Evolutionary conservation across 2,888 invertebrate genomes (phyloP), one percentile per base, ranked within the genome.

Genomic region (Ophioninae sp.): DNA sequence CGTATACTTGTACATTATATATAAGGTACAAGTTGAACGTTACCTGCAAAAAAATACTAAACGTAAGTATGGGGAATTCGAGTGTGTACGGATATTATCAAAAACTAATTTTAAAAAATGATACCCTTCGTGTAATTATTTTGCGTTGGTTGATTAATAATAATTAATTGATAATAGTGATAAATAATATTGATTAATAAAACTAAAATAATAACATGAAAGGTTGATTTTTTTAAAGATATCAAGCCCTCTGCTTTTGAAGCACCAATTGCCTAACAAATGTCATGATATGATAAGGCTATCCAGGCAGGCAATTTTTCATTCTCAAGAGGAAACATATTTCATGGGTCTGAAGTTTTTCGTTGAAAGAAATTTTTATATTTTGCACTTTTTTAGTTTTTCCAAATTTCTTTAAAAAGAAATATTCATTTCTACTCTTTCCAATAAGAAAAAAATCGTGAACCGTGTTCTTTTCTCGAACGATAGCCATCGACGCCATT

Each of bases 11-110:
- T 58, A 67, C 41, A 22, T 69, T 30, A 44, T 44, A 56, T 74
- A 39, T 22, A 64, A 58, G 79, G 44, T 63, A 79, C 77, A 80
- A 73, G 76, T 79, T 65, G 65, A 84, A 81, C 74, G 63, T 75
- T 74, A 82, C 71, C 30, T 23, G 77, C 64, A 69, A 81, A 75
- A 74, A 75, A 74, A 79, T 73, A 76, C 58, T n/a, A 37, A 39
- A 9, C 30, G 22, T 63, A 59, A 44, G 58, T 76, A 67, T 23
- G 68, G 13, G 61, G 37, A 5, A 59, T 59, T 59, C 58, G 23
- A 61, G 23, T 23, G 23, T n/a, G 7, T 41, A 68, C 59, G n/a
- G 23, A 56, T 41, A 20, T n/a, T n/a, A 10, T 20, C 6, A 51
- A 51, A 51, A 51, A 51, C 6, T 13, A 6, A 51, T 17, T 51